These are phyloP conservation scores for Erebia aethiops DNA, from an alignment of 2,888 invertebrate species.

Conservation along the genomic window DNA sequence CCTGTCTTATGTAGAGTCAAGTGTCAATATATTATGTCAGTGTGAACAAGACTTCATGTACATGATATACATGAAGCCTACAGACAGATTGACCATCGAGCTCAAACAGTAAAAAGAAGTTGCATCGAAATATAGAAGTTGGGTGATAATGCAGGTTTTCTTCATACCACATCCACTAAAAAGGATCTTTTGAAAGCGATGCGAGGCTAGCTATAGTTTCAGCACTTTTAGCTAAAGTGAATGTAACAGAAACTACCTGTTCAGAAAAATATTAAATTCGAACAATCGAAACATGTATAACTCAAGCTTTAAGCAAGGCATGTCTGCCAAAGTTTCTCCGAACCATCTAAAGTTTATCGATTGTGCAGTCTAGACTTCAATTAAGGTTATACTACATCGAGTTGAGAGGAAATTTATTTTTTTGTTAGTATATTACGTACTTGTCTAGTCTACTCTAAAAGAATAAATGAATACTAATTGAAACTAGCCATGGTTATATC, in stretches of 20 bases:
- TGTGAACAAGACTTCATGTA: no score
- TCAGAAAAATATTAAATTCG: constrained; percentile 12
- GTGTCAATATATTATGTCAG: no score
- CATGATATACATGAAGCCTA: no score
- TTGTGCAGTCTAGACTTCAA: constrained; percentile 28
- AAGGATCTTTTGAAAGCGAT: no score
- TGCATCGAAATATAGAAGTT: no score
- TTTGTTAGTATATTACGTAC: constrained; percentile 8
- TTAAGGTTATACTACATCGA: constrained; percentile 29
- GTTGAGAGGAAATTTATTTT: constrained; percentile 25
- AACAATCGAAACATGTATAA: constrained; percentile 12
- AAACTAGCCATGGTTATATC: constrained; percentile 3
- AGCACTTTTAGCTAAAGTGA: not conserved
- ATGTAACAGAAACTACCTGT: not conserved
- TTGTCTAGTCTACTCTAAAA: constrained; percentile 4
- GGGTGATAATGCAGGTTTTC: no score
- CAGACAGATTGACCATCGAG: no score
- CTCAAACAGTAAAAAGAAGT: no score
- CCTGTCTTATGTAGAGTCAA: no score
- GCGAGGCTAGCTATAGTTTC: no score
- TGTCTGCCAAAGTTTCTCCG: constrained; percentile 28
- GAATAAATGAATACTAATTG: constrained; percentile 22
- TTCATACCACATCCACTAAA: no score
- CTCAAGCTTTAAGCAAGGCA: constrained; percentile 25
- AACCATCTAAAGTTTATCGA: constrained; percentile 32